Percentiles rank a stretch among this genome's conserved stretches.
Conservation (phyloP, 2,888 invertebrate genomes). For the Crossocerus cetratus region DNA sequence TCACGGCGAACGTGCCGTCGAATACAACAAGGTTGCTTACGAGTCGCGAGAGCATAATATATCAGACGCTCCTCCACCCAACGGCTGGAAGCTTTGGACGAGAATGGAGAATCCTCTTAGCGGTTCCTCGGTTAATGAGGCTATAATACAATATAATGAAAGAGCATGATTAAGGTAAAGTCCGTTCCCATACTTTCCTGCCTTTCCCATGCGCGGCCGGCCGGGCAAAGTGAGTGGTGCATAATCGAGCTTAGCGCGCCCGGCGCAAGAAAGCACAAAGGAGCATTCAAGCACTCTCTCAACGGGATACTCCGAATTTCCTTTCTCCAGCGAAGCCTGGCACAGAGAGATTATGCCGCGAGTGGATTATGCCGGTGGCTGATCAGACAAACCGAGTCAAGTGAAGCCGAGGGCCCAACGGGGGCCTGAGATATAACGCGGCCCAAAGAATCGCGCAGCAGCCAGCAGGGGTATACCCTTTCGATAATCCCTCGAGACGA, state of each 20-base stretch:
- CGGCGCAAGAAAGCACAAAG: too few relatives aligned
- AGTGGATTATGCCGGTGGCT: slow-evolving; percentile 30
- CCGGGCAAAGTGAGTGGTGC: too few relatives aligned
- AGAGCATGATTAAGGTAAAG: too few relatives aligned
- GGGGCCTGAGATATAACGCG: neutral
- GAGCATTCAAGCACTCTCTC: too few relatives aligned
- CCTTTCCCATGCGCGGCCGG: neutral
- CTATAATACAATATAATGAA: too few relatives aligned
- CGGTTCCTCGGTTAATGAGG: neutral
- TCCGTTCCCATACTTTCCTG: neutral
- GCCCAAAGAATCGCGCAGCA: slow-evolving; percentile 49
- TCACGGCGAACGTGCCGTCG: slow-evolving; percentile 40
- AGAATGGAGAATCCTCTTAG: neutral
- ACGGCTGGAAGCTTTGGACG: neutral
- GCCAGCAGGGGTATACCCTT: slow-evolving; percentile 52
- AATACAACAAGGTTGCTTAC: slow-evolving; percentile 44
- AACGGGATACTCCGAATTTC: slow-evolving; percentile 1
- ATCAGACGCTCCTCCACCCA: too few relatives aligned
- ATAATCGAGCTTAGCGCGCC: too few relatives aligned
- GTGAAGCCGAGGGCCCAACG: neutral
- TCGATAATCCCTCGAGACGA: slow-evolving; percentile 47
- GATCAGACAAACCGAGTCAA: neutral
- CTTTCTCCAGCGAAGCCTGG: slow-evolving; percentile 1
- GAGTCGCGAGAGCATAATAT: slow-evolving; percentile 15
- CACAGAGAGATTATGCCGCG: slow-evolving; percentile 16